Evolutionary conservation across 2,113 vertebrate species (phyloP).

Genomic region (Lycaon pictus): DNA sequence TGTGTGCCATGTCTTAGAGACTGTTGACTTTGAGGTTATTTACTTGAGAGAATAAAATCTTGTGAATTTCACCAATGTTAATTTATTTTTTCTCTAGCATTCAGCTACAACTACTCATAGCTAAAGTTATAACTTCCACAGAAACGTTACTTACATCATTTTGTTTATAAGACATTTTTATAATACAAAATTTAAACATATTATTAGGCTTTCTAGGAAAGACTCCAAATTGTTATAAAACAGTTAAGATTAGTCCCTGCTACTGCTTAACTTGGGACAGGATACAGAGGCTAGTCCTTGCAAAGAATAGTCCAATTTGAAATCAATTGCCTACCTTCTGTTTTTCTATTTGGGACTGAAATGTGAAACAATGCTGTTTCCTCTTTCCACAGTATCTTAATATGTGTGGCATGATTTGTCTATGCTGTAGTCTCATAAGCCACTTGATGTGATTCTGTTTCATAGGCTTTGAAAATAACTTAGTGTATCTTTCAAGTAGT

Average conservation of each 20-base stretch:
- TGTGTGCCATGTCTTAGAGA: background rate
- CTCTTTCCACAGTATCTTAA: background rate
- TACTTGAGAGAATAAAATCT: background rate
- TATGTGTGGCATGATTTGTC: background rate
- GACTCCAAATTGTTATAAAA: background rate
- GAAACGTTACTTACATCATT: background rate
- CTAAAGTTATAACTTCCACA: background rate
- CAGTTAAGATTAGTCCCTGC: background rate
- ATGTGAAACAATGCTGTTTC: background rate
- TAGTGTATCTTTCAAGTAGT: background rate
- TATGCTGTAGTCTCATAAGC: background rate
- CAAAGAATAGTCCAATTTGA: constrained; percentile 19
- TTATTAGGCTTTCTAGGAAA: background rate
- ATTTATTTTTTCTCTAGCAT: constrained; percentile 26
- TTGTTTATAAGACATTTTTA: constrained; percentile 2
- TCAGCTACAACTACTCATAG: background rate
- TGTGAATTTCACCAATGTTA: background rate
- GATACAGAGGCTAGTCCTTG: background rate
- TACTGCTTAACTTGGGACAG: background rate
- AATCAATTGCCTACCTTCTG: background rate
- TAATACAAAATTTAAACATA: background rate
- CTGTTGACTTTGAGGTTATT: background rate
- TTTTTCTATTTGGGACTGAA: background rate
- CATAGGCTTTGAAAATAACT: background rate
- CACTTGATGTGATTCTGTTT: background rate